A percentile compares a stretch with the other conserved stretches of the same genome.
Evolutionary conservation across 2,113 vertebrate species (phyloP).

Genomic region (Trematomus loennbergii): DNA sequence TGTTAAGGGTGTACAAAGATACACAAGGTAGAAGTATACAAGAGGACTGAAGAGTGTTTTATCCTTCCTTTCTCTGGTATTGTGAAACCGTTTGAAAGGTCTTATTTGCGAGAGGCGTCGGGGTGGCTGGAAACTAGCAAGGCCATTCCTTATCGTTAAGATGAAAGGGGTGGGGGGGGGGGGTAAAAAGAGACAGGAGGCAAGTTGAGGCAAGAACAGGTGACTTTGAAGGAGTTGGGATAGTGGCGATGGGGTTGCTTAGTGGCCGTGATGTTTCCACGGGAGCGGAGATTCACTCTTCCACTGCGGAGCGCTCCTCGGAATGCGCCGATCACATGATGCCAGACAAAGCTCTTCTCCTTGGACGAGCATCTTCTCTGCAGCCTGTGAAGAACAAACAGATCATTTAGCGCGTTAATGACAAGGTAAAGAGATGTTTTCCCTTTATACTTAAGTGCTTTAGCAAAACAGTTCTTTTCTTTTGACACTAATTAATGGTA

Average conservation of each 20-base stretch:
- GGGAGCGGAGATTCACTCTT: slow-evolving; percentile 42
- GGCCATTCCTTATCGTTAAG: slow-evolving; percentile 71
- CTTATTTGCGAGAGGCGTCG: slow-evolving; percentile 74
- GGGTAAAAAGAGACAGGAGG: slow-evolving; percentile 32
- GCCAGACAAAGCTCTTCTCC: slow-evolving; percentile 54
- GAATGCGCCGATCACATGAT: slow-evolving; percentile 74
- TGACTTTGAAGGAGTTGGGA: slow-evolving; percentile 58
- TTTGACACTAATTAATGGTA: slow-evolving; percentile 78
- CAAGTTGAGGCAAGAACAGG: slow-evolving; percentile 72
- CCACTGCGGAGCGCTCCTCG: slow-evolving; percentile 34
- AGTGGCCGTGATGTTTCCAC: slow-evolving; percentile 52
- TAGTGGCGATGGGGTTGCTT: slow-evolving; percentile 57
- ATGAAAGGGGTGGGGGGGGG: slow-evolving; percentile 44
- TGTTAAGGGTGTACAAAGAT: slow-evolving; percentile 57
- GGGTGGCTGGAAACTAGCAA: slow-evolving; percentile 32
- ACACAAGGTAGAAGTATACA: slow-evolving; percentile 31
- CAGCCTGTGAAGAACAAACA: slow-evolving; percentile 30
- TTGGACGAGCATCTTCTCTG: slow-evolving; percentile 42
- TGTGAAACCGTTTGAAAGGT: slow-evolving; percentile 60
- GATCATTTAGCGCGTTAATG: slow-evolving; percentile 63
- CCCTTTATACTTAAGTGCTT: slow-evolving; percentile 59
- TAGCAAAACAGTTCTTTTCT: slow-evolving; percentile 68
- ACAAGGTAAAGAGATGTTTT: slow-evolving; percentile 69
- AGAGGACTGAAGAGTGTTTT: slow-evolving; percentile 41
- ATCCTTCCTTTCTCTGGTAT: slow-evolving; percentile 66